These are phyloP conservation scores for Patella ulyssiponensis DNA, from an alignment of 2,888 invertebrate genomes.

Conservation along the genomic window DNA sequence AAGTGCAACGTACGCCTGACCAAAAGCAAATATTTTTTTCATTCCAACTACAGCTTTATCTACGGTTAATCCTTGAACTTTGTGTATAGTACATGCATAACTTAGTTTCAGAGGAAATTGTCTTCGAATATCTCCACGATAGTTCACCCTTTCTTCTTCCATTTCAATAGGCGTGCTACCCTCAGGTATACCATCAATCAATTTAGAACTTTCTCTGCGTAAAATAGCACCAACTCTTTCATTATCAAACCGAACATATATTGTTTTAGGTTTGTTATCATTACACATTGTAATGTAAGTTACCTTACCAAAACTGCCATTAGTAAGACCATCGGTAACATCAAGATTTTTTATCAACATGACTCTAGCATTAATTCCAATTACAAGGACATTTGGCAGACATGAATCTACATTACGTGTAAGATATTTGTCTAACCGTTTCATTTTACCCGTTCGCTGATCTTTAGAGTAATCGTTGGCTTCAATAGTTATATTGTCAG, in stretches of 20 bases:
- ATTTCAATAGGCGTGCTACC: constrained; percentile 13
- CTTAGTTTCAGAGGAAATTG: constrained; percentile 24
- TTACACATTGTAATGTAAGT: background rate
- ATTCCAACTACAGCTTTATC: constrained; percentile 13
- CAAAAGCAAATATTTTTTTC: background rate
- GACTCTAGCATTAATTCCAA: constrained; percentile 20
- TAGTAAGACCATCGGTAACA: constrained; percentile 22
- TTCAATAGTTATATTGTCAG: background rate
- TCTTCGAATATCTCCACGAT: constrained; percentile 8
- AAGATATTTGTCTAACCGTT: background rate
- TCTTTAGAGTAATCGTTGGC: constrained; percentile 19
- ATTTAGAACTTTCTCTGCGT: background rate
- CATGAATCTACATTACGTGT: background rate
- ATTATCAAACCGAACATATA: constrained; percentile 22
- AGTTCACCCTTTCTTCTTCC: constrained; percentile 15
- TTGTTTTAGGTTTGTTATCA: background rate
- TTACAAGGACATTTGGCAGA: background rate
- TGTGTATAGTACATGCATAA: background rate
- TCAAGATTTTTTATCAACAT: constrained; percentile 22
- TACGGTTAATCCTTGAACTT: constrained; percentile 5
- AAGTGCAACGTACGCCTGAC: background rate
- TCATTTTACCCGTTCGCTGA: constrained; percentile 7
- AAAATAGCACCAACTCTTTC: constrained; percentile 6
- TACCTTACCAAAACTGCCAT: constrained; percentile 24
- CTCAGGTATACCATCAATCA: background rate